Conservation (phyloP, 2,888 invertebrate species). For the Brassicogethes aeneus region DNA sequence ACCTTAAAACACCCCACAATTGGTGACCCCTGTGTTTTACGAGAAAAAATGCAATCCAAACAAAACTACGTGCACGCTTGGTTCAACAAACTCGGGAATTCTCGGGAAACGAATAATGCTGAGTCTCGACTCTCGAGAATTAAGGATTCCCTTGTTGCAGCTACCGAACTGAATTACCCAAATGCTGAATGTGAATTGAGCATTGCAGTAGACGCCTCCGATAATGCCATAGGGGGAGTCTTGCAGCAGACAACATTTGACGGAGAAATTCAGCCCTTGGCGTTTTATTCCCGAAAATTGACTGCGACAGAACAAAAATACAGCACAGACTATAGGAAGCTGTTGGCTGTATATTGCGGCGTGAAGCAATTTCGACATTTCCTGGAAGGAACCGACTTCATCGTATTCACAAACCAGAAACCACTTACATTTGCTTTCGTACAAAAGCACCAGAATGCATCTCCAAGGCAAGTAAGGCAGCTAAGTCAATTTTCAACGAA, state of each 20-base stretch:
- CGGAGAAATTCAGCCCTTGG: constrained; percentile 26
- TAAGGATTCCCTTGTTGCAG: too few relatives aligned
- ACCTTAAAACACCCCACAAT: too few relatives aligned
- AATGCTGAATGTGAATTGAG: too few relatives aligned
- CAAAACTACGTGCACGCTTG: too few relatives aligned
- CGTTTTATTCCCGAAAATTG: constrained; percentile 31
- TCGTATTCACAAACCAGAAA: constrained; percentile 27
- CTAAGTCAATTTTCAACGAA: constrained; percentile 27
- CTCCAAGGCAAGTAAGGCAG: constrained; percentile 30
- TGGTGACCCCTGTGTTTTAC: too few relatives aligned
- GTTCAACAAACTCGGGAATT: too few relatives aligned
- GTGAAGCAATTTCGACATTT: constrained; percentile 7
- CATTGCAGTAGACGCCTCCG: neutral
- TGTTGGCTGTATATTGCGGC: constrained; percentile 4
- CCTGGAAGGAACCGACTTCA: constrained; percentile 4
- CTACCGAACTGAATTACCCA: too few relatives aligned
- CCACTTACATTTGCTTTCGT: constrained; percentile 28
- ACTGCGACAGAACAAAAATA: constrained; percentile 27
- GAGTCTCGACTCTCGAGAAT: neutral
- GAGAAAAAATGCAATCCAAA: too few relatives aligned
- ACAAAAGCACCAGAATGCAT: constrained; percentile 19
- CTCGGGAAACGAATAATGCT: neutral
- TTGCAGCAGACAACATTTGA: constrained; percentile 7
- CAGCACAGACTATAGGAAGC: constrained; percentile 21
- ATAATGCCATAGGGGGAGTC: neutral